These are phyloP conservation scores for Siderastrea siderea DNA, from an alignment of 92 coral and sea anemone species.

Conservation along the genomic window DNA sequence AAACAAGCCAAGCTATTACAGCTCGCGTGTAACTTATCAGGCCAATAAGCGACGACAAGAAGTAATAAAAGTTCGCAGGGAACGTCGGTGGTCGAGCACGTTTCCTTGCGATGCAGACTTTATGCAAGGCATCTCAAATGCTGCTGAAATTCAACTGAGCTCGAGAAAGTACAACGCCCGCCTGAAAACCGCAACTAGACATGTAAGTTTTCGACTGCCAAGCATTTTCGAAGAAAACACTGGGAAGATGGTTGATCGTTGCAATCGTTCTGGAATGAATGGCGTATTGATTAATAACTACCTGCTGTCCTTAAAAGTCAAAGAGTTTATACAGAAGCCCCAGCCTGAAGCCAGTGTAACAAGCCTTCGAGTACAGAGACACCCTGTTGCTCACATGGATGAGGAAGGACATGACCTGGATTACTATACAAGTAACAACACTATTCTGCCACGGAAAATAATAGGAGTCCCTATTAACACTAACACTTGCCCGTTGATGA, in stretches of 20 bases:
- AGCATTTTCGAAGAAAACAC: background rate
- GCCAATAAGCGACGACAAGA: too few species aligned
- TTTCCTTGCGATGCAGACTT: background rate
- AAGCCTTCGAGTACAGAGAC: conserved; percentile 46
- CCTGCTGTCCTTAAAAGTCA: conserved; percentile 21
- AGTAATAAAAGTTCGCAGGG: too few species aligned
- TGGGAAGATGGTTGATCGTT: background rate
- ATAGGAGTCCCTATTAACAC: conserved; percentile 38
- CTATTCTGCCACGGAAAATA: background rate
- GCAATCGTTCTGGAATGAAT: background rate
- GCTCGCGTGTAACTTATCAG: too few species aligned
- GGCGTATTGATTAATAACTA: background rate
- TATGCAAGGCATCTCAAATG: background rate
- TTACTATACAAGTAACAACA: background rate
- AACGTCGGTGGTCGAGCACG: too few species aligned
- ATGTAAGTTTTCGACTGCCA: background rate
- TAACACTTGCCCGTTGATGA: conserved; percentile 48
- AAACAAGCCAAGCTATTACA: too few species aligned
- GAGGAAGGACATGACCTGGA: background rate
- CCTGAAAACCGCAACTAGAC: background rate
- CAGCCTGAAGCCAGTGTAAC: conserved; percentile 42
- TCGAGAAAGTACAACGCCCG: background rate
- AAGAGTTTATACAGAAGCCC: conserved; percentile 42
- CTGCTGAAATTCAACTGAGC: background rate
- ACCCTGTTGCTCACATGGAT: background rate